phyloP scores from a whole-genome alignment of 2,113 vertebrate genomes.

The Rhabdomys dilectus region DNA sequence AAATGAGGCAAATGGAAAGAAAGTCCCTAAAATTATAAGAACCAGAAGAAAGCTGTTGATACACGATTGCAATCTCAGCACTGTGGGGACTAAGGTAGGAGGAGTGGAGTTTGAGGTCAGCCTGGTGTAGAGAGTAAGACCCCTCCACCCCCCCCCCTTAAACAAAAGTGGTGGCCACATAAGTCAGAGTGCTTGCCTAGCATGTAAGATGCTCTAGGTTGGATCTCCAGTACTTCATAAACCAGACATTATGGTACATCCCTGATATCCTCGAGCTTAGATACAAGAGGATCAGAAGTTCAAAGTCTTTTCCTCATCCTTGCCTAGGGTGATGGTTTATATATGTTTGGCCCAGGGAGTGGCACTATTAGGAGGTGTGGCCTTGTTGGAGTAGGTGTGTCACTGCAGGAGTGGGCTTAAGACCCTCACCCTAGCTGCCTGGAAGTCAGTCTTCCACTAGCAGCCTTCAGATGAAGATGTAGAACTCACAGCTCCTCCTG shows the following conservation, averaged over 20 bases:
- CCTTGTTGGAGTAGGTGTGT: no score
- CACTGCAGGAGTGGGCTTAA: no score
- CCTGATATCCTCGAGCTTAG: not conserved
- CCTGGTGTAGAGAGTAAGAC: not conserved
- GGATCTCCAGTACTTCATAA: not conserved
- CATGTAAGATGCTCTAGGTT: not conserved
- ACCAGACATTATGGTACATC: not conserved
- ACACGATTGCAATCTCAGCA: not conserved
- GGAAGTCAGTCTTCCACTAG: no score
- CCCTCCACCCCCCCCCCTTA: no score
- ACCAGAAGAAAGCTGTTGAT: not conserved
- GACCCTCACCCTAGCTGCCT: no score
- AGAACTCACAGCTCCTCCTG: no score
- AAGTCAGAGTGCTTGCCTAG: not conserved
- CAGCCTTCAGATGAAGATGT: no score
- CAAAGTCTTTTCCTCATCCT: not conserved
- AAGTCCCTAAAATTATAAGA: not conserved
- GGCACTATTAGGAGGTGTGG: no score
- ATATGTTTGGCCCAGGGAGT: no score
- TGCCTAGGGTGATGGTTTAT: not conserved
- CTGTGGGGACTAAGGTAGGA: not conserved
- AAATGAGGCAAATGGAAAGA: not conserved
- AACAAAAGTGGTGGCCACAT: not conserved
- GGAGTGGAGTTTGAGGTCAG: not conserved
- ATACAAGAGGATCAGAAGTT: not conserved